A percentile compares a stretch with the other conserved stretches of the same genome.
These are phyloP conservation scores for Strigamia maritima DNA, from an alignment of 2,888 invertebrate species.

Conservation along the genomic window DNA sequence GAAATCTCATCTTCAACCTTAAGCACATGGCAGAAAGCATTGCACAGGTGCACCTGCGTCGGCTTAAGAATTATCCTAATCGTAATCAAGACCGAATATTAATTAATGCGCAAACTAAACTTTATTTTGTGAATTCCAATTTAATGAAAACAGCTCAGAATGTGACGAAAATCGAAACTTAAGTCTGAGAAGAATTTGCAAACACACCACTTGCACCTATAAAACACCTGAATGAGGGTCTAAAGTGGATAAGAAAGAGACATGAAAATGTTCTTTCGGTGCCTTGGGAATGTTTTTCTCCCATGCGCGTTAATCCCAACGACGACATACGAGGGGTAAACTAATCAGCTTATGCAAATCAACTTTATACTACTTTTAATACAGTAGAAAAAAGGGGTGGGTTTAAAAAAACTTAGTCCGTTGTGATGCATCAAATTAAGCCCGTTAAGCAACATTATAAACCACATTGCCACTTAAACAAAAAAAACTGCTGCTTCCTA, in stretches of 20 bases:
- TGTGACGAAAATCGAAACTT: constrained; percentile 5
- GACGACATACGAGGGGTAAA: constrained; percentile 2
- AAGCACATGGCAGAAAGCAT: background rate
- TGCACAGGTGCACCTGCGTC: background rate
- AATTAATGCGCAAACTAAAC: background rate
- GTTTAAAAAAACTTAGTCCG: constrained; percentile 14
- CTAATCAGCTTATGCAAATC: constrained; percentile 34
- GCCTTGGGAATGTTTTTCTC: constrained; percentile 4
- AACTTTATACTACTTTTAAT: constrained; percentile 22
- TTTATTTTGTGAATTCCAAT: background rate
- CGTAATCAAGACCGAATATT: constrained; percentile 9
- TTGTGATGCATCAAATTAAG: constrained; percentile 24
- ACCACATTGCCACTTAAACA: background rate
- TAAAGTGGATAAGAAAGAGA: constrained; percentile 30
- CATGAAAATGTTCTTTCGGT: constrained; percentile 22
- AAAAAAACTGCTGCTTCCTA: background rate
- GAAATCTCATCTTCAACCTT: background rate
- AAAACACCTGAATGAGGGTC: background rate
- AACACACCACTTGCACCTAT: background rate
- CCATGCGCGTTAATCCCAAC: constrained; percentile 8
- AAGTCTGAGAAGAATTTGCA: background rate
- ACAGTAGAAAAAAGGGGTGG: constrained; percentile 1
- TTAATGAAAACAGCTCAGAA: background rate
- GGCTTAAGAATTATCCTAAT: constrained; percentile 7
- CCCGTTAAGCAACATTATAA: background rate